phyloP scores from a whole-genome alignment of 2,888 invertebrate species.

The Leptodirus hochenwartii region DNA sequence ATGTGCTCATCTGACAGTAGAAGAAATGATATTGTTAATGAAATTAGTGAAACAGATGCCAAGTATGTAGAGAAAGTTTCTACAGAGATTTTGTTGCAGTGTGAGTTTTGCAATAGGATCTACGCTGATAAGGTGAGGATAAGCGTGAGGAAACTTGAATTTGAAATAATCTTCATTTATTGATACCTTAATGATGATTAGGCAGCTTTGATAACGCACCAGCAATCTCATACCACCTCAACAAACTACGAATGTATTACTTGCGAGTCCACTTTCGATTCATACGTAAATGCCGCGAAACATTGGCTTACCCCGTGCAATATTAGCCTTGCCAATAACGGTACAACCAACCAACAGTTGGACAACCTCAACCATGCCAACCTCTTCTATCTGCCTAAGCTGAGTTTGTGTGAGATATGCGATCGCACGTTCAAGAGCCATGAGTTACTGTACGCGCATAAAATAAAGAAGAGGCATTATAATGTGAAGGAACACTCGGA shows the following conservation, averaged over 20 bases:
- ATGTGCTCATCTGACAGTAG: no score
- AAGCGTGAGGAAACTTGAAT: no score
- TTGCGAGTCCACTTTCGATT: conserved; percentile 28
- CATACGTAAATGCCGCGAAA: conserved; percentile 32
- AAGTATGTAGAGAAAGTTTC: conserved; percentile 21
- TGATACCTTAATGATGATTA: no score
- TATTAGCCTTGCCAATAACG: no score
- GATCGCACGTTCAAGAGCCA: conserved; percentile 31
- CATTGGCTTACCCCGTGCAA: conserved; percentile 34
- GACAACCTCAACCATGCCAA: conserved; percentile 28
- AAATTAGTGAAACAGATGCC: no score
- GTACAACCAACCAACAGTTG: no score
- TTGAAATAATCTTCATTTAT: no score
- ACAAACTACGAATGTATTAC: conserved; percentile 29
- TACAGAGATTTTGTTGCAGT: conserved; percentile 32
- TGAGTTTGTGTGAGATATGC: conserved; percentile 29
- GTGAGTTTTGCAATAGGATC: conserved; percentile 40
- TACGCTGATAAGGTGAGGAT: conserved; percentile 36
- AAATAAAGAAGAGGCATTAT: conserved; percentile 32
- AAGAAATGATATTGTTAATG: no score
- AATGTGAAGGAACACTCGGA: conserved; percentile 24
- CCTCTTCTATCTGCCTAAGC: conserved; percentile 27
- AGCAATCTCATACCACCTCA: conserved; percentile 26
- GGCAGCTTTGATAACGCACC: conserved; percentile 28
- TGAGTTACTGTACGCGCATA: conserved; percentile 35